phyloP scores from a whole-genome alignment of 2,113 vertebrate genomes.

The Maccullochella peelii region DNA sequence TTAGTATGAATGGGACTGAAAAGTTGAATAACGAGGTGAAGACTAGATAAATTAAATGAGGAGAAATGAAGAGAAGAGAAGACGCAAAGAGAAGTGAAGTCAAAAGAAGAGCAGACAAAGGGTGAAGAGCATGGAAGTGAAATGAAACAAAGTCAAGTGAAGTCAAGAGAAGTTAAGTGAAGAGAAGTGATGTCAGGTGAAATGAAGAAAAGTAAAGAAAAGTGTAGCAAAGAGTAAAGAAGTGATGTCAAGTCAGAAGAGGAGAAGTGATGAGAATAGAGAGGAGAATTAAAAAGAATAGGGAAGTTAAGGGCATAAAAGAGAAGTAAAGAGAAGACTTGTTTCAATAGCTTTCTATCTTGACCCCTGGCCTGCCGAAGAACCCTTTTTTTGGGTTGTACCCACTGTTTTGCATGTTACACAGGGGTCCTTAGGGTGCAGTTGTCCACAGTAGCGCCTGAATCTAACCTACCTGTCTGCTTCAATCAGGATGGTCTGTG shows the following conservation, averaged over 20 bases:
- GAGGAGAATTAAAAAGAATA: no score
- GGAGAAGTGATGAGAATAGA: neutral
- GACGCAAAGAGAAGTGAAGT: neutral
- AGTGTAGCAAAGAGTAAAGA: neutral
- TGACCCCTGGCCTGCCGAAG: neutral
- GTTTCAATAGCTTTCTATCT: neutral
- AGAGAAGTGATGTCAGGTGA: no score
- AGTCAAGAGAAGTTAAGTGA: neutral
- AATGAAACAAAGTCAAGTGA: neutral
- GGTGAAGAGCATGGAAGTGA: neutral
- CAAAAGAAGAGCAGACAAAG: neutral
- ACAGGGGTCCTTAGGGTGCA: neutral
- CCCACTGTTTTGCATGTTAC: neutral
- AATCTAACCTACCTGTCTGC: constrained; percentile 39
- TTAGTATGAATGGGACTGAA: no score
- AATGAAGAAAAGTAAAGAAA: neutral
- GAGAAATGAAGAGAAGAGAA: neutral
- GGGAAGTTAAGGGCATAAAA: neutral
- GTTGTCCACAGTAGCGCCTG: constrained; percentile 21
- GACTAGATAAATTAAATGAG: neutral
- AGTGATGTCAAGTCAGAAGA: neutral
- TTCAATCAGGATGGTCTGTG: constrained; percentile 29
- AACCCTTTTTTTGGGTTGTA: neutral
- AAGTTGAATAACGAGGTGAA: neutral
- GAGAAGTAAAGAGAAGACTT: neutral